phyloP scores from a whole-genome alignment of 2,888 invertebrate species.

The Macrosiphum euphorbiae region DNA sequence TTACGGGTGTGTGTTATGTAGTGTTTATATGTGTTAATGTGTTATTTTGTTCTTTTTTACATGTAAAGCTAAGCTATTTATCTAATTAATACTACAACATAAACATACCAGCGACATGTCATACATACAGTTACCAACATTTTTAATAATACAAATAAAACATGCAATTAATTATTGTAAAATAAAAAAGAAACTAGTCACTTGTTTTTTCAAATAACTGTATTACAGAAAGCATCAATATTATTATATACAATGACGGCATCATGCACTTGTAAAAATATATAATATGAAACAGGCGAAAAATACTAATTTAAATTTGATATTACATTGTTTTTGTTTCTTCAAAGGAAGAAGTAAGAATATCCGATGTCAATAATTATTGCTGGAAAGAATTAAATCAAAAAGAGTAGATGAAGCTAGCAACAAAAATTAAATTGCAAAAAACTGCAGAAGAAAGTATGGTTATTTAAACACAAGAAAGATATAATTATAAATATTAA shows the following conservation, averaged over 20 bases:
- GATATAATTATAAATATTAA: constrained; percentile 1
- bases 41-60: background rate
- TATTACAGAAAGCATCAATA: constrained; percentile 29
- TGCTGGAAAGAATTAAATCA: constrained; percentile 35
- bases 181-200: background rate
- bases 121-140: background rate
- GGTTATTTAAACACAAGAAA: background rate
- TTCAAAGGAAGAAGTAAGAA: constrained; percentile 14
- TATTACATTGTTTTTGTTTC: constrained; percentile 43
- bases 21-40: background rate
- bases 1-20: background rate
- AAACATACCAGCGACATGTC: background rate
- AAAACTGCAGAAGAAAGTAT: background rate
- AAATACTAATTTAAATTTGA: constrained; percentile 19
- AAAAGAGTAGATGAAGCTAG: constrained; percentile 20
- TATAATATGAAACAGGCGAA: background rate
- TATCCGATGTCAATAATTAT: constrained; percentile 9
- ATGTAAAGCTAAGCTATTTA: constrained; percentile 22
- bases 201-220: background rate
- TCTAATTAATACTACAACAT: background rate
- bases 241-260: background rate
- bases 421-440: constrained; percentile 20
- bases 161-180: constrained; percentile 22
- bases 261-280: constrained; percentile 23
- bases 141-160: background rate